Conservation (phyloP, 2,113 vertebrate genomes). For the Centropristis striata region DNA sequence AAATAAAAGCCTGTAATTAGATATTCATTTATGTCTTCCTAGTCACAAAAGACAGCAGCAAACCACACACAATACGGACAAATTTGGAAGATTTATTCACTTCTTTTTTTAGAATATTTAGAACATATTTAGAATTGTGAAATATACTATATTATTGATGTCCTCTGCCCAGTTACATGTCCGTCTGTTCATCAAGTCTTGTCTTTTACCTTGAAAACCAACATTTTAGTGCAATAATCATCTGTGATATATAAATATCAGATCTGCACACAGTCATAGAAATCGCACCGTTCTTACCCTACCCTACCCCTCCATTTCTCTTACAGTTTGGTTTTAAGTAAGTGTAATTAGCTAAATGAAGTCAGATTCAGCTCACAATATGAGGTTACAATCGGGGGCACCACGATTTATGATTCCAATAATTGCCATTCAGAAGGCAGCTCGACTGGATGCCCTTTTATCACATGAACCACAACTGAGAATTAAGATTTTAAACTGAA, state of each 20-base stretch:
- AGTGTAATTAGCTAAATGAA: neutral
- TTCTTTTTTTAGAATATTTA: too few relatives aligned
- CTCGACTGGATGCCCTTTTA: neutral
- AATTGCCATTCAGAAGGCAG: neutral
- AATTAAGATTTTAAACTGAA: neutral
- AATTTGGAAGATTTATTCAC: neutral
- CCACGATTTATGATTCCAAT: neutral
- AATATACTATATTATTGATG: too few relatives aligned
- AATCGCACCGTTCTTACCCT: neutral
- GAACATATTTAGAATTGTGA: too few relatives aligned
- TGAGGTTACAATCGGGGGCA: neutral
- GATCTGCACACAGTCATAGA: neutral
- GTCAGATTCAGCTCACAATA: neutral
- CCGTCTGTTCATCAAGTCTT: too few relatives aligned
- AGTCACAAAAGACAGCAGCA: neutral
- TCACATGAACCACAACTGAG: neutral
- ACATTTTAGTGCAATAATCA: neutral
- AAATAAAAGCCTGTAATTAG: constrained; percentile 28
- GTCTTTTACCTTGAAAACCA: neutral
- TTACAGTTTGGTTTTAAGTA: neutral
- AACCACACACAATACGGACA: neutral
- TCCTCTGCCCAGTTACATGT: too few relatives aligned
- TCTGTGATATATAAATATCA: neutral
- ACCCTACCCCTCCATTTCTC: too few relatives aligned
- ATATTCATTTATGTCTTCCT: neutral